Conservation (phyloP, 2,113 vertebrate species). For the Cyprinodon brontotheroides region DNA sequence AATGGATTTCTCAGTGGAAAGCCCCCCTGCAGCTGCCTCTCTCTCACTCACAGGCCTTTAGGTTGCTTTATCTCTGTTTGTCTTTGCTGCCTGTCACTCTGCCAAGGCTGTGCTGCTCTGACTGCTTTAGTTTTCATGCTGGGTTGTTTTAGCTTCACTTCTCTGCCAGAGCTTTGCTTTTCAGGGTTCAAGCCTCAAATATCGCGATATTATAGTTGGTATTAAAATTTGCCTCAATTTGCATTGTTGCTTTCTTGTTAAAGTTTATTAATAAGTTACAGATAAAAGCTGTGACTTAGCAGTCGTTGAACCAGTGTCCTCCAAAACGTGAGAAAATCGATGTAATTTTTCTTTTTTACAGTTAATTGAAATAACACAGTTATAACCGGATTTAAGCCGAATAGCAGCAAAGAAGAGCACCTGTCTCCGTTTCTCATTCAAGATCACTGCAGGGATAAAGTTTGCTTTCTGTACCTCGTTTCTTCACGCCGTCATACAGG, state of each 20-base stretch:
- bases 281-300: slow-evolving; percentile 55
- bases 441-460: not conserved
- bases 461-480: slow-evolving; percentile 44
- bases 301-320: slow-evolving; percentile 59
- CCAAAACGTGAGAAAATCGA: not conserved
- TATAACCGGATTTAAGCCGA: not conserved
- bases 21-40: slow-evolving; percentile 3
- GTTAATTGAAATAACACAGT: too few relatives aligned
- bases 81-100: slow-evolving; percentile 25
- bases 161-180: not conserved
- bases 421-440: slow-evolving; percentile 36
- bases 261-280: slow-evolving; percentile 70
- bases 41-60: slow-evolving; percentile 6
- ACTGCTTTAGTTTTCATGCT: slow-evolving; percentile 2
- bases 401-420: slow-evolving; percentile 23
- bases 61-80: slow-evolving; percentile 61
- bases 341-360: not conserved
- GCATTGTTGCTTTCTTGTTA: not conserved
- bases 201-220: not conserved
- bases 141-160: not conserved
- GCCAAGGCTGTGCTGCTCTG: slow-evolving; percentile 22
- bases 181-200: not conserved
- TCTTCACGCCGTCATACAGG: slow-evolving; percentile 57
- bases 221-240: too few relatives aligned
- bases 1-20: not conserved